phyloP scores from a whole-genome alignment of 2,113 vertebrate genomes.

The Microcebus jonahi region DNA sequence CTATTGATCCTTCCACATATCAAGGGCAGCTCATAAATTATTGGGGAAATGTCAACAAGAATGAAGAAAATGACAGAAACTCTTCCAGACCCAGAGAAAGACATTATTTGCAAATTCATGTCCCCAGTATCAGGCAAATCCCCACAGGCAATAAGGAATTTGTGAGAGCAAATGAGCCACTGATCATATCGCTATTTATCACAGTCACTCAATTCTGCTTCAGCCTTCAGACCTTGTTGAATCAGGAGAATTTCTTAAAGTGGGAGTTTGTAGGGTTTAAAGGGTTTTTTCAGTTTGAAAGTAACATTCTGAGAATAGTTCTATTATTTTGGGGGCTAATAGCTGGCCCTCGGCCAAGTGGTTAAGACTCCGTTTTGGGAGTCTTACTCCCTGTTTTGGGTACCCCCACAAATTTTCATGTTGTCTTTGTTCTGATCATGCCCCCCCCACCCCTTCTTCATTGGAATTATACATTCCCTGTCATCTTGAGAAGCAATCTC shows the following conservation, averaged over 20 bases:
- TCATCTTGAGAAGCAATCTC: neutral
- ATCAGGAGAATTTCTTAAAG: conserved; percentile 68
- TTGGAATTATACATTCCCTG: neutral
- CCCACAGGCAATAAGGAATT: conserved; percentile 61
- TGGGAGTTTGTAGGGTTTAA: neutral
- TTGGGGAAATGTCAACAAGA: conserved; percentile 78
- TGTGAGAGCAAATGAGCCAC: conserved; percentile 56
- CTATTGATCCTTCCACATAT: conserved; percentile 68
- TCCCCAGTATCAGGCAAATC: conserved; percentile 47
- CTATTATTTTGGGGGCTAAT: neutral
- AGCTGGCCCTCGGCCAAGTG: neutral
- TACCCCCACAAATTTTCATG: conserved; percentile 17
- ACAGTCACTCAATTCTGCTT: conserved; percentile 52
- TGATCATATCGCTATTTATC: conserved; percentile 75
- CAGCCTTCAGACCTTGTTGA: conserved; percentile 50
- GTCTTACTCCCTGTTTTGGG: neutral
- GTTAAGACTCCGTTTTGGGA: neutral
- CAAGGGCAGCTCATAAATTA: conserved; percentile 78
- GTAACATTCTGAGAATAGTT: conserved; percentile 40
- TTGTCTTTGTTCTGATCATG: neutral
- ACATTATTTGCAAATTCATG: conserved; percentile 75
- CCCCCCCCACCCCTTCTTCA: neutral
- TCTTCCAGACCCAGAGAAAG: conserved; percentile 54
- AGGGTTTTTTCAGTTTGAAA: conserved; percentile 31
- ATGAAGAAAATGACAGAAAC: conserved; percentile 69